Evolutionary conservation across 2,797 vertebrate genomes (phyloP).

Genomic region (Allenopithecus nigroviridis): DNA sequence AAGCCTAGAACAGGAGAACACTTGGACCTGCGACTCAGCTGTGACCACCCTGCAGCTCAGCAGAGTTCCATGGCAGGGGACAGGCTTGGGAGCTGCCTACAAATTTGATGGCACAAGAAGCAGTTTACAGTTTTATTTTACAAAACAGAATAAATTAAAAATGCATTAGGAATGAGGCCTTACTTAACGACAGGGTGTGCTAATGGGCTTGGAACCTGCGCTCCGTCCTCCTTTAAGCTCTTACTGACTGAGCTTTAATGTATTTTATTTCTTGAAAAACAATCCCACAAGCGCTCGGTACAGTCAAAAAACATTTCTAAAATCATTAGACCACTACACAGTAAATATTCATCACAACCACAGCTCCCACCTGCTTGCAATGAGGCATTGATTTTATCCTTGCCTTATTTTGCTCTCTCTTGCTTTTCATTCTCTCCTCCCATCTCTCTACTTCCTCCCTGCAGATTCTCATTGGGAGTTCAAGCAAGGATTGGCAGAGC

Average conservation of each 20-base stretch:
- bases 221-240: conserved; percentile 71
- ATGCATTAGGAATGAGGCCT: conserved; percentile 70
- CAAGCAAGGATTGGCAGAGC: background rate
- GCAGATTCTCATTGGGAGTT: background rate
- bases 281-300: conserved; percentile 73
- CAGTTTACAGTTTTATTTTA: conserved; percentile 66
- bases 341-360: conserved; percentile 82
- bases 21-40: background rate
- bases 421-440: conserved; percentile 48
- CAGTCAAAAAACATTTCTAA: conserved; percentile 76
- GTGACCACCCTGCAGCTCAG: background rate
- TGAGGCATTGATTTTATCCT: conserved; percentile 74
- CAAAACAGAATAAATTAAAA: conserved; percentile 75
- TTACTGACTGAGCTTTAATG: conserved; percentile 82
- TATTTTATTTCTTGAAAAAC: conserved; percentile 82
- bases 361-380: conserved; percentile 75
- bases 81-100: conserved; percentile 38
- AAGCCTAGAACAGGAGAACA: background rate
- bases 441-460: background rate
- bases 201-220: conserved; percentile 67
- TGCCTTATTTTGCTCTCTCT: conserved; percentile 52
- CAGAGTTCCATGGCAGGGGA: background rate
- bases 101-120: conserved; percentile 56
- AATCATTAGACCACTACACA: conserved; percentile 67
- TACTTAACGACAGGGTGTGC: conserved; percentile 70